Conservation (phyloP, 1,140 invertebrate genomes). For the Ostrea edulis region DNA sequence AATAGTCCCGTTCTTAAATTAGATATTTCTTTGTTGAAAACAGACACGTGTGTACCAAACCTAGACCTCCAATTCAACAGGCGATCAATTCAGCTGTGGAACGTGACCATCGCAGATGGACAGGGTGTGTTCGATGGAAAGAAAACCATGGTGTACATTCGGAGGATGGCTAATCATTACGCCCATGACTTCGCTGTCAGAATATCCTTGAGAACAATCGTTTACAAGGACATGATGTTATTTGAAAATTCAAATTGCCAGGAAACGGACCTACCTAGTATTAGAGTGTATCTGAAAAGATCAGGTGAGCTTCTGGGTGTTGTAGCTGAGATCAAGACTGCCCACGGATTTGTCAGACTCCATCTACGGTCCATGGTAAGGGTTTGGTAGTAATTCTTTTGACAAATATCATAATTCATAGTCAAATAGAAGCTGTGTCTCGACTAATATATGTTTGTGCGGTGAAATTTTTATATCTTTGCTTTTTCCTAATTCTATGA, state of each 20-base stretch:
- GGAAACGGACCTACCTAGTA: constrained; percentile 13
- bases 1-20: no score
- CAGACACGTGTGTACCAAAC: not conserved
- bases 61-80: not conserved
- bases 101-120: not conserved
- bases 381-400: no score
- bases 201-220: not conserved
- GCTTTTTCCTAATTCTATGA: not conserved
- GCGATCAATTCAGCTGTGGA: not conserved
- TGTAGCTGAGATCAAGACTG: not conserved
- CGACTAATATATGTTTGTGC: no score
- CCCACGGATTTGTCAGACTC: not conserved
- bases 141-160: not conserved
- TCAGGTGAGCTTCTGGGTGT: not conserved
- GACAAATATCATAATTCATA: no score
- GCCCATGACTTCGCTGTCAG: constrained; percentile 6
- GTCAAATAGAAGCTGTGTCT: no score
- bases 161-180: not conserved
- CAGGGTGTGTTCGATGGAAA: constrained; percentile 17
- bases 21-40: not conserved
- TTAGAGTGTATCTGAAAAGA: not conserved
- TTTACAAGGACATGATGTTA: not conserved
- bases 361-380: constrained; percentile 8
- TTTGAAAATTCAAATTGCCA: constrained; percentile 17
- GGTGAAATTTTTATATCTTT: no score